Conservation (phyloP, 92 coral and sea anemone species). For the Porites cylindrica region DNA sequence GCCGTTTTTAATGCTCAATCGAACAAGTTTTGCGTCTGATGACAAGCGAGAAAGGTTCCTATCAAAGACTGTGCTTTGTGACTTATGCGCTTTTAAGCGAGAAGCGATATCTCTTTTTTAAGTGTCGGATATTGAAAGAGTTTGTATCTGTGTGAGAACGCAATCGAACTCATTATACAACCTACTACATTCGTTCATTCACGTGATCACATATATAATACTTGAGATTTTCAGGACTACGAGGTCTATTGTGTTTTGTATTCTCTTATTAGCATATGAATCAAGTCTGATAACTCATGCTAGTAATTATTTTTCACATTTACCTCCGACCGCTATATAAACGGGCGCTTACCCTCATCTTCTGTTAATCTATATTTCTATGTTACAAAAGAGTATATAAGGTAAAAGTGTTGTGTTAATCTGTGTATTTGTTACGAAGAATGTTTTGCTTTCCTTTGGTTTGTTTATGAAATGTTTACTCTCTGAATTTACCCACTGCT, state of each 20-base stretch:
- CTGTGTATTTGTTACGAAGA: neutral
- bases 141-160: neutral
- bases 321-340: too few relatives aligned
- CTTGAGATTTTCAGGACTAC: conserved; percentile 24
- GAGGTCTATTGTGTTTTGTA: neutral
- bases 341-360: too few relatives aligned
- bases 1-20: neutral
- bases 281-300: neutral
- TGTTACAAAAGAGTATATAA: too few relatives aligned
- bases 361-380: too few relatives aligned
- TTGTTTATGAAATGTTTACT: conserved; percentile 3
- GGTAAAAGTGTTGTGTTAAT: neutral
- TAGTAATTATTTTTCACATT: neutral
- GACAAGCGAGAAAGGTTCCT: neutral
- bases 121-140: neutral
- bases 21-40: neutral
- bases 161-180: neutral
- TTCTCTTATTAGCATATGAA: conserved; percentile 30
- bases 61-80: neutral
- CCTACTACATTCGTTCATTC: neutral
- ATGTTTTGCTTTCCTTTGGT: neutral
- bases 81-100: neutral
- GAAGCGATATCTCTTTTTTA: neutral
- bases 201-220: conserved; percentile 7
- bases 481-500: neutral